These are phyloP conservation scores for Enchytraeus crypticus DNA, from an alignment of 2,888 invertebrate genomes.

Conservation along the genomic window DNA sequence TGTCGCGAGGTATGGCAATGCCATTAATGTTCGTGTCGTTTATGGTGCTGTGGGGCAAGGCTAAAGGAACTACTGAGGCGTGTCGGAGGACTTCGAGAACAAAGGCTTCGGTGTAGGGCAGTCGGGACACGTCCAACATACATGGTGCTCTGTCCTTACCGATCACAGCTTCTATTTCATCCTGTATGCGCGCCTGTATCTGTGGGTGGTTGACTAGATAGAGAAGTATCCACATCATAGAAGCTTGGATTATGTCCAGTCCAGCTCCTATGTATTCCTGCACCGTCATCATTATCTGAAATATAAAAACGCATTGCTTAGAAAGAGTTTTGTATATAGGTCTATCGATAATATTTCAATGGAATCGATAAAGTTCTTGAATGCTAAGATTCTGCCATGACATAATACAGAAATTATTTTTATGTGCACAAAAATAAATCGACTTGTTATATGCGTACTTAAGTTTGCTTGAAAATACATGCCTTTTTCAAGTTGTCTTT, in stretches of 20 bases:
- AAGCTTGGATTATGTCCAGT: slow-evolving; percentile 37
- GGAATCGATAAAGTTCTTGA: no score
- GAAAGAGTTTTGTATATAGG: no score
- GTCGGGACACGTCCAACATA: slow-evolving; percentile 25
- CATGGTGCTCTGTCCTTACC: slow-evolving; percentile 31
- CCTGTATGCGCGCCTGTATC: slow-evolving; percentile 32
- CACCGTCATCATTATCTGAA: slow-evolving; percentile 35
- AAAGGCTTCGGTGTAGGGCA: slow-evolving; percentile 36
- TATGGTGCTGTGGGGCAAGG: slow-evolving; percentile 39
- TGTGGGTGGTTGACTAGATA: slow-evolving; percentile 35
- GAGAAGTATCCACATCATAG: slow-evolving; percentile 36
- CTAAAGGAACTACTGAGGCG: slow-evolving; percentile 37
- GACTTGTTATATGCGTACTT: no score
- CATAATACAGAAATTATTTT: no score
- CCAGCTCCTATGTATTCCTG: slow-evolving; percentile 41
- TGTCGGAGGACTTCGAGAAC: slow-evolving; percentile 35
- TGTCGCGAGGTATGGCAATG: slow-evolving; percentile 30
- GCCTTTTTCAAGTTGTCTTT: no score
- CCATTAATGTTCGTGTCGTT: slow-evolving; percentile 25
- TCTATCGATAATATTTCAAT: no score
- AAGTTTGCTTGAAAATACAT: no score
- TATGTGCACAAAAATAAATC: no score
- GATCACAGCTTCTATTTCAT: slow-evolving; percentile 29
- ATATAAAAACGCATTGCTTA: no score
- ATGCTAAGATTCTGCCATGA: no score